Evolutionary conservation across 2,888 invertebrate genomes (phyloP).

Genomic region (Notocelia uddmanniana): DNA sequence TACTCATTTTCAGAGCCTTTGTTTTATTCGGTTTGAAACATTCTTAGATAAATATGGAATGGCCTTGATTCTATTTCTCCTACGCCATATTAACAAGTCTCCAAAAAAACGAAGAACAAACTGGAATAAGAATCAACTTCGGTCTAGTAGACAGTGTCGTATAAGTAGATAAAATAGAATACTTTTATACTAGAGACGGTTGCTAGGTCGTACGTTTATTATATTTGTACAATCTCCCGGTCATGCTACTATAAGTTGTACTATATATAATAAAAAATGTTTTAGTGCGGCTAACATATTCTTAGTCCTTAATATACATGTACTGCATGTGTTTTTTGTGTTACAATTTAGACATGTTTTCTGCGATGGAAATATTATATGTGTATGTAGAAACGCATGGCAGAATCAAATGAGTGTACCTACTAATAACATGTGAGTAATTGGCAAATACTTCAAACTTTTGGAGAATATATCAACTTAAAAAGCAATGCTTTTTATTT

Average conservation of each 20-base stretch:
- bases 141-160: conserved; percentile 1
- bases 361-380: too few species aligned
- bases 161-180: conserved; percentile 2
- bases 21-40: background rate
- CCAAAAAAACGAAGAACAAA: background rate
- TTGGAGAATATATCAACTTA: too few species aligned
- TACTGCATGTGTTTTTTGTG: background rate
- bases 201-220: too few species aligned
- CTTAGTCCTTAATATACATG: background rate
- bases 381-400: background rate
- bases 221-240: too few species aligned
- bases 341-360: background rate
- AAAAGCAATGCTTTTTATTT: too few species aligned
- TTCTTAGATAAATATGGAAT: background rate
- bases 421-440: too few species aligned
- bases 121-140: background rate
- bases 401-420: background rate
- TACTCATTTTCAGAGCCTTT: background rate
- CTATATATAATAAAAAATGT: background rate
- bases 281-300: background rate
- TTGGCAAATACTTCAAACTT: too few species aligned
- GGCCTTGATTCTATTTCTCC: background rate
- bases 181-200: background rate
- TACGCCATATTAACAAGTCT: background rate
- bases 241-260: background rate